phyloP scores from a whole-genome alignment of 2,888 invertebrate species.

The Dynastes tityus region DNA sequence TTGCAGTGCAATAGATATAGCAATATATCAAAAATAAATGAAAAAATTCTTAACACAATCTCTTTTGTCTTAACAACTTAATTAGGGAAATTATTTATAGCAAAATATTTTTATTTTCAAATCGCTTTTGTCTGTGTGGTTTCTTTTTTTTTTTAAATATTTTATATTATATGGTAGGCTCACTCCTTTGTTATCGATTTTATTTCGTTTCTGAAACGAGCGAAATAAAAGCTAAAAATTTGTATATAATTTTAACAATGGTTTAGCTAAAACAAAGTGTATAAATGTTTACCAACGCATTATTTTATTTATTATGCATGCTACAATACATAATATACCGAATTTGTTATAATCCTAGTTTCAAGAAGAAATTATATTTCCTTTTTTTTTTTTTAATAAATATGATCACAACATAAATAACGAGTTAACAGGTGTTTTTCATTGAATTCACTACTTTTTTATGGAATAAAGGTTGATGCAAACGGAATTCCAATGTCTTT shows the following conservation, averaged over 20 bases:
- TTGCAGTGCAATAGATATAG: constrained; percentile 57
- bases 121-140: constrained; percentile 64
- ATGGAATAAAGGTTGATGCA: no score
- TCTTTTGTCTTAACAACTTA: no score
- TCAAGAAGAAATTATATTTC: no score
- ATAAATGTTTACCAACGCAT: constrained; percentile 3
- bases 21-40: neutral
- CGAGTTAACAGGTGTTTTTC: no score
- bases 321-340: no score
- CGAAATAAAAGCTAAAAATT: neutral
- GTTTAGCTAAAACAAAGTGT: neutral
- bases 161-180: constrained; percentile 63
- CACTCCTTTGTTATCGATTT: constrained; percentile 62
- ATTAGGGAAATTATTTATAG: no score
- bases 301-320: constrained; percentile 6
- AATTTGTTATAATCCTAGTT: no score
- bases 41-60: neutral
- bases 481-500: no score
- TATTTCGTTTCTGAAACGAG: neutral
- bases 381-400: no score
- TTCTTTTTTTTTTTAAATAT: constrained; percentile 44
- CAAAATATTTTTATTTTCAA: neutral
- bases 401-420: no score
- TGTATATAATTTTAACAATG: constrained; percentile 2
- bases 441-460: no score